phyloP scores from a whole-genome alignment of 2,797 vertebrate species.

The Neosilurus hyrtlii region DNA sequence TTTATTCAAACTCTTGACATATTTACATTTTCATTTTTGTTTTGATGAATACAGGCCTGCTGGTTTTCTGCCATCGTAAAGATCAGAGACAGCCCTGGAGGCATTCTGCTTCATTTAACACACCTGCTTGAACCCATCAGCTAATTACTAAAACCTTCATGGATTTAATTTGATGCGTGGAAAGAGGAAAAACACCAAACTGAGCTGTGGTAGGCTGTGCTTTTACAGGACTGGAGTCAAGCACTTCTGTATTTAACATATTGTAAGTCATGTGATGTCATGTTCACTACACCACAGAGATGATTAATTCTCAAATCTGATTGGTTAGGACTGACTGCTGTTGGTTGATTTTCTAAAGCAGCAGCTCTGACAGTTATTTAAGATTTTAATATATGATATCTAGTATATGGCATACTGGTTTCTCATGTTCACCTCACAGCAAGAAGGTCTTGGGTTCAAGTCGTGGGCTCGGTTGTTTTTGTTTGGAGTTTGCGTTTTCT shows the following conservation, averaged over 20 bases:
- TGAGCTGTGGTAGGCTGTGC: not conserved
- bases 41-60: not conserved
- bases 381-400: too few species aligned
- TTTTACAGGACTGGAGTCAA: not conserved
- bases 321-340: not conserved
- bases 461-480: too few species aligned
- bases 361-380: not conserved
- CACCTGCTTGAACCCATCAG: conserved; percentile 6
- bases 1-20: not conserved
- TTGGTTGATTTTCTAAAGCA: not conserved
- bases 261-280: not conserved
- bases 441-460: too few species aligned
- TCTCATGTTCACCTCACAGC: too few species aligned
- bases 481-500: too few species aligned
- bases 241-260: not conserved
- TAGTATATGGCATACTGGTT: too few species aligned
- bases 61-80: not conserved
- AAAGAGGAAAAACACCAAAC: not conserved
- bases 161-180: conserved; percentile 4
- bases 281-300: not conserved
- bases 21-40: too few species aligned
- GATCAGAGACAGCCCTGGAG: not conserved
- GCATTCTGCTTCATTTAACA: not conserved
- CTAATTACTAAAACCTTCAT: not conserved
- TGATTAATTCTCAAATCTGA: not conserved